phyloP scores from a whole-genome alignment of 2,113 vertebrate genomes.

The Telmatochromis sp. region DNA sequence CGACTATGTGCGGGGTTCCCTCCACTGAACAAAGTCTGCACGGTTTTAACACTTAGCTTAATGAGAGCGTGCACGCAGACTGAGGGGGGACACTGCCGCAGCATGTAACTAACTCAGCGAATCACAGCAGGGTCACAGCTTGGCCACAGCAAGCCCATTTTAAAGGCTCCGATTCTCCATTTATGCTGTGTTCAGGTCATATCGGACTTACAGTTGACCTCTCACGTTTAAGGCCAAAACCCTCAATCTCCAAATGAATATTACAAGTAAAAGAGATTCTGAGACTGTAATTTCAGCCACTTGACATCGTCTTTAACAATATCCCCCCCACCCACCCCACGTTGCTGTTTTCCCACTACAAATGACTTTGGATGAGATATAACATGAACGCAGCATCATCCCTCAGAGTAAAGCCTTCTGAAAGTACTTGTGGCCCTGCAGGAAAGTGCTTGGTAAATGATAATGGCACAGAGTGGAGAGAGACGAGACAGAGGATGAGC shows the following conservation, averaged over 20 bases:
- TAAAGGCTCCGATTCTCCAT: not conserved
- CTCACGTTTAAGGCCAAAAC: not conserved
- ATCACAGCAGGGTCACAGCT: not conserved
- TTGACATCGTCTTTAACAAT: not conserved
- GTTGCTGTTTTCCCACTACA: not conserved
- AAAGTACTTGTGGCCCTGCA: constrained; percentile 8
- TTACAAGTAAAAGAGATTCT: not conserved
- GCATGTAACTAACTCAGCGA: not conserved
- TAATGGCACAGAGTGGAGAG: constrained; percentile 49
- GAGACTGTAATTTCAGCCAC: not conserved
- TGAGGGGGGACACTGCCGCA: not conserved
- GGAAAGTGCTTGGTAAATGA: constrained; percentile 49
- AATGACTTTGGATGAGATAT: not conserved
- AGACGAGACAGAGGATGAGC: not conserved
- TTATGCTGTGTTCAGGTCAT: constrained; percentile 32
- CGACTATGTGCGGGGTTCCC: not conserved
- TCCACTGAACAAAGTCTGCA: not conserved
- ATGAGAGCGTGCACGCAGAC: not conserved
- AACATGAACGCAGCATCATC: constrained; percentile 1
- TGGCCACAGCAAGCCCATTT: not conserved
- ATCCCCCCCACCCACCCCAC: not conserved
- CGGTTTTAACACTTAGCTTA: constrained; percentile 13
- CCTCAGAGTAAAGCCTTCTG: not conserved
- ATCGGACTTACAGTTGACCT: not conserved
- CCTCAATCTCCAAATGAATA: not conserved